Base-by-base conservation (phyloP, 2,113 vertebrate genomes). In the Plecturocebus donacophilus region DNA sequence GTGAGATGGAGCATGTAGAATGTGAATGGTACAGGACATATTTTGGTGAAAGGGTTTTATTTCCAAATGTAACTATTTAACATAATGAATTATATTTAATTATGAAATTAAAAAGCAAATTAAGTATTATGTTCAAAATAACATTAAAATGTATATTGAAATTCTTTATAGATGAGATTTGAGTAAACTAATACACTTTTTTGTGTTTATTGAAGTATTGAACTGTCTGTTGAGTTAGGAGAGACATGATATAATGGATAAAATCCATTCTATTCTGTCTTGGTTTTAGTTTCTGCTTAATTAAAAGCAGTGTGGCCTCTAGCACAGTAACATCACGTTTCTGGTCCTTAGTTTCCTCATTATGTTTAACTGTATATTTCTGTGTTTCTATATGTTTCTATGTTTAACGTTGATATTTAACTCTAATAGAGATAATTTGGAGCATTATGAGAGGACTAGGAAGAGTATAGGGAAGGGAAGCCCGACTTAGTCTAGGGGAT, bases 91-190 rank as follows among this genome's bases (percentile, higher is more conserved):
- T 92, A 13, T 49, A 79, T 92, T 71, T 82, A 32, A 49, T 90
- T n/a, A 85, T 88, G 87, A 54, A 81, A 49, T 85, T 45, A 81
- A n/a, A 71, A 77, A 91, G 40, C 71, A 54, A 87, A 42, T 32
- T 45, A 81, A 49, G 3, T 21, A 42, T 85, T 6, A 27, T 40
- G 30, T 90, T 93, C 58, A 68, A 94, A 91, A 64, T 77, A 81
- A 19, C 38, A 40, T 20, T 83, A 96, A 19, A 66, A 79, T 89
- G 20, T 30, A 97, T 19, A 13, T 17, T 49, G 32, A 30, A 87
- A 84, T 35, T 47, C 61, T 86, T 27, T 89, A 84, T 77, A 10
- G 77, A 68, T 23, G 94, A 5, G 40, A 32, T 84, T 84, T 35
- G 66, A 23, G 19, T 66, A 68, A 54, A 80, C 42, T 64, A 64